These are phyloP conservation scores for Onthophagus taurus DNA, from an alignment of 1,140 invertebrate species.

Conservation along the genomic window DNA sequence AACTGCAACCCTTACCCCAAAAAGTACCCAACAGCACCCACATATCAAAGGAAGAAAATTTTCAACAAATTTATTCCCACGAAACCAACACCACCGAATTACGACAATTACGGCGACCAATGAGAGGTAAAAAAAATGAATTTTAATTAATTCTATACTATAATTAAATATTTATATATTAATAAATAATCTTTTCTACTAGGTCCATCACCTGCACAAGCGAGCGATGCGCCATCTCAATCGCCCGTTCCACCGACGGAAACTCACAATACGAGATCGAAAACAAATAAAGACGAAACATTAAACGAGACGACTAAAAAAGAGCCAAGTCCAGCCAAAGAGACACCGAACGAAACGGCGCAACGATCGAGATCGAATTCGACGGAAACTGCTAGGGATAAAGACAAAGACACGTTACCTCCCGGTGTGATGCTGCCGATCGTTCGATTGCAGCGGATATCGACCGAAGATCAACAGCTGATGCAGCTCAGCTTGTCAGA, in stretches of 20 bases:
- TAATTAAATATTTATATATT: not conserved
- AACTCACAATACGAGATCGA: conserved; percentile 10
- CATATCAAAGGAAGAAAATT: conserved; percentile 16
- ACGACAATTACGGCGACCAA: conserved; percentile 16
- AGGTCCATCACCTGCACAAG: conserved; percentile 48
- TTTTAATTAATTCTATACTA: not conserved
- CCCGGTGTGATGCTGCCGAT: conserved; percentile 39
- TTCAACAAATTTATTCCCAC: conserved; percentile 29
- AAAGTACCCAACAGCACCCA: conserved; percentile 16
- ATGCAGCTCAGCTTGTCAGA: conserved; percentile 54
- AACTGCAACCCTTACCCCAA: conserved; percentile 33
- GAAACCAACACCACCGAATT: conserved; percentile 41
- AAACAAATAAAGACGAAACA: conserved; percentile 1
- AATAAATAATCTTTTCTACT: conserved; percentile 6
- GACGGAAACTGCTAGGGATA: not conserved
- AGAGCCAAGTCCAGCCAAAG: not conserved
- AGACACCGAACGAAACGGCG: not conserved
- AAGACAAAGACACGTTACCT: conserved; percentile 5
- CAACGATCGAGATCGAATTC: not conserved
- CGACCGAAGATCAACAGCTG: conserved; percentile 46
- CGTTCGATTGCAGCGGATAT: conserved; percentile 34
- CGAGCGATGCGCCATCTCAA: conserved; percentile 41
- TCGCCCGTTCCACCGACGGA: conserved; percentile 13
- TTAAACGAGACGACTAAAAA: not conserved
- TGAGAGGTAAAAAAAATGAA: conserved; percentile 15